Evolutionary conservation across 2,113 vertebrate genomes (phyloP).

Genomic region (Craseonycteris thonglongyai): DNA sequence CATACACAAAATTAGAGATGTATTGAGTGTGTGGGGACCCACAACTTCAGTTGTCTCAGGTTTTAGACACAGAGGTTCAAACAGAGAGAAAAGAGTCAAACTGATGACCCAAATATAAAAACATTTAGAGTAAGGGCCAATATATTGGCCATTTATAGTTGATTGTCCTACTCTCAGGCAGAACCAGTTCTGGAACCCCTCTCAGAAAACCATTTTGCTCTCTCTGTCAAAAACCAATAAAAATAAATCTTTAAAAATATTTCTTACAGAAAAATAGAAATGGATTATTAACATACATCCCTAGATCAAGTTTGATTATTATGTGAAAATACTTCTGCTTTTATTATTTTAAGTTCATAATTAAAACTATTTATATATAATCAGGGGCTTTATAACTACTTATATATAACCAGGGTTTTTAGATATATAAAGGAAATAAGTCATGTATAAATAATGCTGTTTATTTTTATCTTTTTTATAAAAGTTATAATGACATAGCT

Average conservation of each 20-base stretch:
- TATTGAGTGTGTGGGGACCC: neutral
- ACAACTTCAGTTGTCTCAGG: neutral
- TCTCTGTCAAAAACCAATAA: too few species aligned
- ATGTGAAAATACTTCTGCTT: neutral
- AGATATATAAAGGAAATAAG: neutral
- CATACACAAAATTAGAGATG: neutral
- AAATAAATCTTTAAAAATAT: neutral
- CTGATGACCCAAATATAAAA: neutral
- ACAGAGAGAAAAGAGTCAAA: neutral
- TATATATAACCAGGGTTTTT: neutral
- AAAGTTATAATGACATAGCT: neutral
- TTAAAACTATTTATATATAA: neutral
- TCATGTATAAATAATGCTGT: neutral
- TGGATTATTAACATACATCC: neutral
- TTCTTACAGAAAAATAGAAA: slow-evolving; percentile 3
- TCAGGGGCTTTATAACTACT: too few species aligned
- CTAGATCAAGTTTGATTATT: neutral
- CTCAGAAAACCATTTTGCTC: neutral
- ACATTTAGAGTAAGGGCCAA: neutral
- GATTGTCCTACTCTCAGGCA: neutral
- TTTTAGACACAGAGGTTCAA: neutral
- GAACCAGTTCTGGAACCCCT: neutral
- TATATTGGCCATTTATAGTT: neutral
- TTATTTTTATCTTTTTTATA: neutral
- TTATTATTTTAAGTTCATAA: neutral